phyloP scores from a whole-genome alignment of 2,797 vertebrate genomes.

The Monodelphis domestica region DNA sequence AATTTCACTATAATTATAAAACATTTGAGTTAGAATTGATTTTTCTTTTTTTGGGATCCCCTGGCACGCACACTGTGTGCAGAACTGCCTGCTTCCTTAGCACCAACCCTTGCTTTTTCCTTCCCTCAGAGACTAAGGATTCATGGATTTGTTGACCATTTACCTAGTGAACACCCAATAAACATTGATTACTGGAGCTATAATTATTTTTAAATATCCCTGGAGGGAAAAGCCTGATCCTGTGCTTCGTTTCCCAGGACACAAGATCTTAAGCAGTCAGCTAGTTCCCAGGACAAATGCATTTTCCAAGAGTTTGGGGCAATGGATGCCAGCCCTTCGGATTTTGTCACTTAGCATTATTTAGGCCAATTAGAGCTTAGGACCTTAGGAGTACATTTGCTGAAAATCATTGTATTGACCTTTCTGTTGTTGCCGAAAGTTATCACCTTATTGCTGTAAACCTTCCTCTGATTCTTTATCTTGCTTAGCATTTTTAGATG shows the following conservation, averaged over 20 bases:
- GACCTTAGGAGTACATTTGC: too few species aligned
- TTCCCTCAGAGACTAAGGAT: background rate
- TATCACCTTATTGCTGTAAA: background rate
- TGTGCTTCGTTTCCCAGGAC: background rate
- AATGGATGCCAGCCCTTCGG: background rate
- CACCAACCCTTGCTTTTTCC: too few species aligned
- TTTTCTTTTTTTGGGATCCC: background rate
- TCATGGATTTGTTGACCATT: background rate
- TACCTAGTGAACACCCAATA: background rate
- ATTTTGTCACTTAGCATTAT: background rate
- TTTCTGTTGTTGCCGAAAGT: background rate
- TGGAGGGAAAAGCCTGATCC: slow-evolving; percentile 10
- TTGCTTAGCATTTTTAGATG: slow-evolving; percentile 8
- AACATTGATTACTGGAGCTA: background rate
- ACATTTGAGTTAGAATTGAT: background rate
- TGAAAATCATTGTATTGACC: background rate
- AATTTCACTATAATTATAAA: background rate
- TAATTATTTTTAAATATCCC: background rate
- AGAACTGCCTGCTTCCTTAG: background rate
- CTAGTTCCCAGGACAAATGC: background rate
- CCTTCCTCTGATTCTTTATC: background rate
- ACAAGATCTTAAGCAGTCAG: slow-evolving; percentile 37
- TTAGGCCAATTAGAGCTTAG: background rate
- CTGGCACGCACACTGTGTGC: background rate
- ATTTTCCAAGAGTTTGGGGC: slow-evolving; percentile 5